Evolutionary conservation across 2,797 vertebrate genomes (phyloP), one percentile per base, ranked within the genome.

Genomic region (Urosaurus nigricauda): DNA sequence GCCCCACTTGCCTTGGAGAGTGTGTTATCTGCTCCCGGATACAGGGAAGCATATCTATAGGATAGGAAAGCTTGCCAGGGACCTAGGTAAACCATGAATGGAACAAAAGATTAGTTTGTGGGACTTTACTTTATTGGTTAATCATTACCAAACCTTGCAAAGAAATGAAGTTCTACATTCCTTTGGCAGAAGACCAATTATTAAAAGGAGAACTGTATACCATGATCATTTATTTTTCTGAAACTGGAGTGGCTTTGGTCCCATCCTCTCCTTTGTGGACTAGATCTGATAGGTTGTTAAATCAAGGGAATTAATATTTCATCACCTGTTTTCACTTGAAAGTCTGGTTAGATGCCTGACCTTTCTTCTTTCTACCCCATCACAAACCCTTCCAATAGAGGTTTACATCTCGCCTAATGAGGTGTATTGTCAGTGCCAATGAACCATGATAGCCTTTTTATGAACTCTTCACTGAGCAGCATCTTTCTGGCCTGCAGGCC

Each of bases 371-470:
- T 89, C 82, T 70, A 91, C 47, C n/a, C 71, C 89, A 80, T 68
- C 51, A 2, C 0, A 91, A 88, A 14, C 37, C 2, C 4, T 85
- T 63, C 43, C 87, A 79, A 82, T 29, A 71, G 79, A 86, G 73
- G 26, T 60, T 90, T 68, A 84, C 11, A 35, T 93, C 68, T 65
- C 84, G 79, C 85, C 90, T 86, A 88, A 88, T 88, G 90, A 88
- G 87, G 79, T 63, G 5, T 47, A 9, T 58, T 88, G 85, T 89
- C 77, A 65, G 82, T 13, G 40, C 85, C 5, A 65, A 88, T 40
- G 85, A 93, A 88, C 58, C 56, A 90, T 47, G 19, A 91, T 53
- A 88, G 56, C 26, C 17, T 91, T 82, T 77, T 78, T 7, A 2
- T 87, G 12, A 92, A 53, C 75, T 87, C 51, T 63, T 91, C 37